Conservation (phyloP, 1,140 invertebrate species). For the Neodiprion virginianus region DNA sequence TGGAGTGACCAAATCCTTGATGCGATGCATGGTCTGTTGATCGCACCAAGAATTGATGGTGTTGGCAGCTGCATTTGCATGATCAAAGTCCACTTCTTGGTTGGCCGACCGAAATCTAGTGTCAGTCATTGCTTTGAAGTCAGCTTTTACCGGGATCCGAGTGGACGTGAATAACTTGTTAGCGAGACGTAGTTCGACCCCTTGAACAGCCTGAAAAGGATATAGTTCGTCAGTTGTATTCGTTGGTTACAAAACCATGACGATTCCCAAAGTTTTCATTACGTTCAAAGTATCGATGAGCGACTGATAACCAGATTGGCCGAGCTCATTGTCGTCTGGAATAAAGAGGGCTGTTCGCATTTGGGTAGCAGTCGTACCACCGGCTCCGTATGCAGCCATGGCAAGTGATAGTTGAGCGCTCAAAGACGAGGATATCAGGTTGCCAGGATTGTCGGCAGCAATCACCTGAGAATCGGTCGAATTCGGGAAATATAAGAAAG, state of each 20-base stretch:
- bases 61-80: conserved; percentile 40
- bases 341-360: conserved; percentile 29
- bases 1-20: conserved; percentile 60
- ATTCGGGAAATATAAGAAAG: too few species aligned
- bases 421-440: conserved; percentile 44
- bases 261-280: not conserved
- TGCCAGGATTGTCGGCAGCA: conserved; percentile 17
- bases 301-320: conserved; percentile 26
- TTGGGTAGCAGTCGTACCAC: conserved; percentile 31
- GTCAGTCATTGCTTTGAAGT: conserved; percentile 34
- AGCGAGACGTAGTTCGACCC: conserved; percentile 46
- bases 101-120: conserved; percentile 37
- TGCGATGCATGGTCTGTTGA: conserved; percentile 64
- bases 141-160: conserved; percentile 29
- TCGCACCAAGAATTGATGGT: conserved; percentile 66
- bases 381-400: conserved; percentile 36
- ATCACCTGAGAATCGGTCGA: too few species aligned
- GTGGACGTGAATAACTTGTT: conserved; percentile 46
- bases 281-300: conserved; percentile 24
- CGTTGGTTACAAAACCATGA: not conserved
- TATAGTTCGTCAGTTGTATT: not conserved
- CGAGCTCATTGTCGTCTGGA: conserved; percentile 15
- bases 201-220: conserved; percentile 39
- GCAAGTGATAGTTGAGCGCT: conserved; percentile 47
- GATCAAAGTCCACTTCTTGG: conserved; percentile 51